A percentile compares a stretch with the other conserved stretches of the same genome.
phyloP scores from a whole-genome alignment of 2,113 vertebrate species.

The Brachirus orientalis region DNA sequence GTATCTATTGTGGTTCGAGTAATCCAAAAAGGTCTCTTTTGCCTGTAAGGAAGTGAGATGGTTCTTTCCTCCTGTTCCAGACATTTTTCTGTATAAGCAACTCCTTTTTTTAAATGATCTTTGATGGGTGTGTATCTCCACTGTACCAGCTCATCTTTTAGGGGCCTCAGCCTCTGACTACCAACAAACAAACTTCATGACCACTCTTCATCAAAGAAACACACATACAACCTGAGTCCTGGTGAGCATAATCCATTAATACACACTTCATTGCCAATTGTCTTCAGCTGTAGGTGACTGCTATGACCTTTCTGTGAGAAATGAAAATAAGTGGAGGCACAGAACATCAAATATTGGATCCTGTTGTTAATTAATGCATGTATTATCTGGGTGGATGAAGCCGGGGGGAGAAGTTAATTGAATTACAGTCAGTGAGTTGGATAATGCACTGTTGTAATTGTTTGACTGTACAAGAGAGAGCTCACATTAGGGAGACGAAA shows the following conservation, averaged over 20 bases:
- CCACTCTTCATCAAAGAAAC: slow-evolving; percentile 7
- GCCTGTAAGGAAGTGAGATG: too few relatives aligned
- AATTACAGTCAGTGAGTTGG: slow-evolving; percentile 79
- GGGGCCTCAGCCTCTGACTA: slow-evolving; percentile 22
- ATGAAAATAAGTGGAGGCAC: slow-evolving; percentile 78
- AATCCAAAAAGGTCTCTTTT: too few relatives aligned
- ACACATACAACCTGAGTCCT: slow-evolving; percentile 2
- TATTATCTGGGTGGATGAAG: slow-evolving; percentile 77
- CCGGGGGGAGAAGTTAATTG: slow-evolving; percentile 79
- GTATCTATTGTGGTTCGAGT: too few relatives aligned
- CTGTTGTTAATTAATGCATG: slow-evolving; percentile 81
- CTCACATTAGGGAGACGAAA: slow-evolving; percentile 65
- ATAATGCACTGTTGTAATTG: slow-evolving; percentile 80
- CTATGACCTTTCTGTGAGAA: slow-evolving; percentile 77
- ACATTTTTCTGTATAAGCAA: too few relatives aligned
- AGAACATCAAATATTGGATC: slow-evolving; percentile 80
- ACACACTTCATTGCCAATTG: slow-evolving; percentile 64
- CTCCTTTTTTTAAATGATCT: background rate
- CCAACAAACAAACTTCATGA: slow-evolving; percentile 19
- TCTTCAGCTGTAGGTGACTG: slow-evolving; percentile 69
- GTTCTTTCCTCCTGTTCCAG: too few relatives aligned
- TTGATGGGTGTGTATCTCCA: slow-evolving; percentile 40
- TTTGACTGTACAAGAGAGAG: slow-evolving; percentile 70
- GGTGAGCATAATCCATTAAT: slow-evolving; percentile 62
- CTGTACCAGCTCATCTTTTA: slow-evolving; percentile 25